A percentile compares a stretch with the other conserved stretches of the same genome.
Evolutionary conservation across 2,888 invertebrate species (phyloP).

Genomic region (Hipparchia sbordonii): DNA sequence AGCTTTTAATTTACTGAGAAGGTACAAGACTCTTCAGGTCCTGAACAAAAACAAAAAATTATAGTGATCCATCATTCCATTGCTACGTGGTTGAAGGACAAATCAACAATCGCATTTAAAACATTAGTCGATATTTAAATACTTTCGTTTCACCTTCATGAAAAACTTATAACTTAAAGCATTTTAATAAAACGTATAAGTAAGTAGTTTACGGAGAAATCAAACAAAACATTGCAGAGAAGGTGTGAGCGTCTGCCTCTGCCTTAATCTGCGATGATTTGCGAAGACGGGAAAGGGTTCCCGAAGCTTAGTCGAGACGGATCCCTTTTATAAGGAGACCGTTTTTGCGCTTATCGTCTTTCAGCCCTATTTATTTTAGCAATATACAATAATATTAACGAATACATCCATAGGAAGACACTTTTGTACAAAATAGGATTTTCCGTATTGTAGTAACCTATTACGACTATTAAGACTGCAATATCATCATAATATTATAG

Average conservation of each 20-base stretch:
- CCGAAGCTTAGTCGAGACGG: conserved; percentile 60
- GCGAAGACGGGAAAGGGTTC: conserved; percentile 79
- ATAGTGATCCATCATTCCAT: no score
- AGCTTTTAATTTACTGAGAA: no score
- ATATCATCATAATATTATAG: not conserved
- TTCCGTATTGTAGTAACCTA: not conserved
- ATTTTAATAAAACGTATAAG: conserved; percentile 53
- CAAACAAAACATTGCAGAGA: conserved; percentile 74
- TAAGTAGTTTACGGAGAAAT: conserved; percentile 64
- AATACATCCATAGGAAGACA: conserved; percentile 56
- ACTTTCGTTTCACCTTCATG: no score
- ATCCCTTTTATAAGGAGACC: conserved; percentile 62
- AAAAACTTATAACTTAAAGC: not conserved
- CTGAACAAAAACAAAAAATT: no score
- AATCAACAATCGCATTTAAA: no score
- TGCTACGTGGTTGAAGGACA: no score
- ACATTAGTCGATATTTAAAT: not conserved
- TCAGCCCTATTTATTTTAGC: conserved; percentile 67
- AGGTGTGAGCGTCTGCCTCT: conserved; percentile 68
- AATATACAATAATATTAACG: conserved; percentile 60
- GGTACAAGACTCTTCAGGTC: no score
- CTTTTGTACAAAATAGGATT: conserved; percentile 42
- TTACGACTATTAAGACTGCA: not conserved
- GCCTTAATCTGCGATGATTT: conserved; percentile 79
- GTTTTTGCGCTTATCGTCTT: conserved; percentile 65